A percentile compares a stretch with the other conserved stretches of the same genome.
These are phyloP conservation scores for Symphodus melops DNA, from an alignment of 2,113 vertebrate species.

Conservation along the genomic window DNA sequence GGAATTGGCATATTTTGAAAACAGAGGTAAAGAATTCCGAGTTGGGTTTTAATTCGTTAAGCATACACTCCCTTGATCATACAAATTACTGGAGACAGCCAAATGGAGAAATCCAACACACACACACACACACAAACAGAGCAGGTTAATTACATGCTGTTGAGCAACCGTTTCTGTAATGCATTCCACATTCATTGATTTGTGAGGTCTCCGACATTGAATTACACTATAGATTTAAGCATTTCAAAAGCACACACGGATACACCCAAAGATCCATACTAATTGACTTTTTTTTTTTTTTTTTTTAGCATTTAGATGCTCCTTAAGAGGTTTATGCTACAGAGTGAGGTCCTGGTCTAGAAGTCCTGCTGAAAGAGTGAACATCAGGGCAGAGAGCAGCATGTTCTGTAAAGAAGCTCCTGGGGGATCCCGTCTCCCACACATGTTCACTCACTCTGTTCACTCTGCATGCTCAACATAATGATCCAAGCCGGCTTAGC, in stretches of 20 bases:
- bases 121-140: constrained; percentile 29
- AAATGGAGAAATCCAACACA: constrained; percentile 56
- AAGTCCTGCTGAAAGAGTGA: constrained; percentile 19
- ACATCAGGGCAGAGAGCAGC: constrained; percentile 18
- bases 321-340: constrained; percentile 49
- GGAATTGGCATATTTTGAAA: constrained; percentile 74
- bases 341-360: constrained; percentile 21
- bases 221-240: constrained; percentile 70
- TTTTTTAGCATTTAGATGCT: constrained; percentile 67
- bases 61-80: constrained; percentile 73
- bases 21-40: constrained; percentile 61
- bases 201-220: constrained; percentile 69
- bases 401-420: constrained; percentile 17
- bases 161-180: constrained; percentile 77
- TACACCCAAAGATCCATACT: constrained; percentile 59
- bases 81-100: constrained; percentile 71
- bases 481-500: not conserved
- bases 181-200: constrained; percentile 72
- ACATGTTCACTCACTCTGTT: constrained; percentile 21
- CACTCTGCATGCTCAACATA: constrained; percentile 20
- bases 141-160: constrained; percentile 70
- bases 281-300: too few species aligned
- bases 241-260: constrained; percentile 57
- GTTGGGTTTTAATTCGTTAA: constrained; percentile 72
- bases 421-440: constrained; percentile 25